Evolutionary conservation across 2,113 vertebrate species (phyloP).

Genomic region (Ibidorhyncha struthersii): DNA sequence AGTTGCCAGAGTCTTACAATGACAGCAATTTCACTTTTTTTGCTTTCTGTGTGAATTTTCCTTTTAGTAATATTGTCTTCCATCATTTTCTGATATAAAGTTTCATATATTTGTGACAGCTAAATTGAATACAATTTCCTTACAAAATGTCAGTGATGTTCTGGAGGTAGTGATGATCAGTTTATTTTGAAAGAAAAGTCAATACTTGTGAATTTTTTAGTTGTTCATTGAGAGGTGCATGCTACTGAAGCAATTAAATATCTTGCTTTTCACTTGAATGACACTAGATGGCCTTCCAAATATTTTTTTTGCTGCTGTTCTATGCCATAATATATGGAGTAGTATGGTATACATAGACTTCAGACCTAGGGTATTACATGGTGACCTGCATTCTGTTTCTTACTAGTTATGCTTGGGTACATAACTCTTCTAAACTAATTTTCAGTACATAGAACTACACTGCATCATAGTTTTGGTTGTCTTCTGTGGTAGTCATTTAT

Average conservation of each 20-base stretch:
- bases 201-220: not conserved
- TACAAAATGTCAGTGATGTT: not conserved
- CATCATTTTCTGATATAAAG: not conserved
- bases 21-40: not conserved
- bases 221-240: not conserved
- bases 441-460: not conserved
- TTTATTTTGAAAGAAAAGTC: not conserved
- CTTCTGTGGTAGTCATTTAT: not conserved
- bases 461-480: not conserved
- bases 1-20: not conserved
- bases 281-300: conserved; percentile 42
- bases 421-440: not conserved
- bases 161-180: not conserved
- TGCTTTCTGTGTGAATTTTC: not conserved
- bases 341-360: not conserved
- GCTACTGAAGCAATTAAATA: not conserved
- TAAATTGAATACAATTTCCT: not conserved
- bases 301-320: not conserved
- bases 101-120: not conserved
- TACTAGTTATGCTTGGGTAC: not conserved
- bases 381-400: not conserved
- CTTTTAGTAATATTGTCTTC: not conserved
- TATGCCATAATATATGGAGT: not conserved
- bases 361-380: not conserved
- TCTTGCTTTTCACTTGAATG: not conserved